These are phyloP conservation scores for Tamandua tetradactyla DNA, from an alignment of 2,797 vertebrate genomes.

Conservation along the genomic window DNA sequence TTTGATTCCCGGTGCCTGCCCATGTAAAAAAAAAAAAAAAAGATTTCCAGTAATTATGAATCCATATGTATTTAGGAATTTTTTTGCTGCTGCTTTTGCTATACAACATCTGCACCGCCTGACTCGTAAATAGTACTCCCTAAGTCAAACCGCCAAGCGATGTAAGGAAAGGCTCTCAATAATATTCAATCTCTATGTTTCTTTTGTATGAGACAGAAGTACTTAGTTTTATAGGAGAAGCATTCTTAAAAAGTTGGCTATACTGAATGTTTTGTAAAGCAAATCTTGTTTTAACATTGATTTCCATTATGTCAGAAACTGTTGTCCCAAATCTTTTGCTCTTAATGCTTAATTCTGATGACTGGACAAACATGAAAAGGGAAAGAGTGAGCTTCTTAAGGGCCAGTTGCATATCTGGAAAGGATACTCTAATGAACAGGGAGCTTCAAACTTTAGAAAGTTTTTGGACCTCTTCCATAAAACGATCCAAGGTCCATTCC, in stretches of 20 bases:
- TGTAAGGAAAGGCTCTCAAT: slow-evolving; percentile 24
- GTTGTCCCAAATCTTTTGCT: slow-evolving; percentile 49
- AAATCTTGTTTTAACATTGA: slow-evolving; percentile 73
- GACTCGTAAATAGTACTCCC: not conserved
- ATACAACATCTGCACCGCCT: not conserved
- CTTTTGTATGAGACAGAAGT: slow-evolving; percentile 53
- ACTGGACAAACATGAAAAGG: not conserved
- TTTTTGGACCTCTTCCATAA: not conserved
- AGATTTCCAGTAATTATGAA: slow-evolving; percentile 25
- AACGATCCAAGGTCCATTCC: not conserved
- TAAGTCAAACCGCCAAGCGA: not conserved
- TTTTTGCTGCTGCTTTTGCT: not conserved
- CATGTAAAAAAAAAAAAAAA: too few species aligned
- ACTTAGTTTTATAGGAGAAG: slow-evolving; percentile 38
- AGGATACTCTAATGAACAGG: not conserved
- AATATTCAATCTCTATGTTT: not conserved
- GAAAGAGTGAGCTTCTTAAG: not conserved
- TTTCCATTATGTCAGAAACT: slow-evolving; percentile 66
- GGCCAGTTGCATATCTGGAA: not conserved
- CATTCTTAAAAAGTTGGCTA: slow-evolving; percentile 44
- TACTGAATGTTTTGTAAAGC: slow-evolving; percentile 42
- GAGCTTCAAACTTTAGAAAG: not conserved
- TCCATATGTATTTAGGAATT: not conserved
- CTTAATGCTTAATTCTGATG: slow-evolving; percentile 12
- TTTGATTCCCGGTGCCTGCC: too few species aligned